Evolutionary conservation across 2,797 vertebrate genomes (phyloP), one percentile per base, ranked within the genome.

Genomic region (Lepilemur septentrionalis): DNA sequence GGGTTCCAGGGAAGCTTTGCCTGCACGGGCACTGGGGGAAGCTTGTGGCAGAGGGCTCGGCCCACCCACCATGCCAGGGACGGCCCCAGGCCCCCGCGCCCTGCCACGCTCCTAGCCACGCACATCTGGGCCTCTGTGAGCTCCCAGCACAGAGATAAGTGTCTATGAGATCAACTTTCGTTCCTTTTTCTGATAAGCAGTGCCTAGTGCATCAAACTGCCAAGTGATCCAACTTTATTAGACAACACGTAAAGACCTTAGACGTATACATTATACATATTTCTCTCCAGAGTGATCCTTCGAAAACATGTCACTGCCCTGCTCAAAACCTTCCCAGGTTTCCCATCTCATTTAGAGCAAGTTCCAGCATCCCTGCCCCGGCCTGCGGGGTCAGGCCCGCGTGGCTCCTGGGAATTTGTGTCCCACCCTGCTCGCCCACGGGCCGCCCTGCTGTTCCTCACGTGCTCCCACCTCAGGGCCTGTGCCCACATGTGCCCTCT

Each of bases 111-210:
- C 50, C 50, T 17, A 18, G 50, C 52, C 52, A 55, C 11, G 4
- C 63, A 9, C 25, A 0, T 52, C 87, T 20, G 32, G 61, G 50
- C 73, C 81, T 87, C 93, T 35, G 8, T n/a, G 69, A 83, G 61
- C 52, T 61, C 50, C 83, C n/a, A 55, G 3, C 35, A 73, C 2
- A 0, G 30, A 57, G 65, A 17, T 8, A 20, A 57, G 25, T 57
- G 28, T 57, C 57, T 3, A 41, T 38, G 78, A 70, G 75, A 63
- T 32, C 55, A n/a, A 15, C 35, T 35, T 55, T 35, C 35, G 52
- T 41, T 91, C 30, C 23, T 92, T 76, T 65, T 41, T 59, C 63
- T 85, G 90, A 67, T 81, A 92, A 50, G 30, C 57, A 57, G 48
- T 23, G 22, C 23, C 46, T 9, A 48, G 23, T 43, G 30, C 79